phyloP scores from a whole-genome alignment of 1,140 invertebrate genomes.

The Daktulosphaira vitifoliae region DNA sequence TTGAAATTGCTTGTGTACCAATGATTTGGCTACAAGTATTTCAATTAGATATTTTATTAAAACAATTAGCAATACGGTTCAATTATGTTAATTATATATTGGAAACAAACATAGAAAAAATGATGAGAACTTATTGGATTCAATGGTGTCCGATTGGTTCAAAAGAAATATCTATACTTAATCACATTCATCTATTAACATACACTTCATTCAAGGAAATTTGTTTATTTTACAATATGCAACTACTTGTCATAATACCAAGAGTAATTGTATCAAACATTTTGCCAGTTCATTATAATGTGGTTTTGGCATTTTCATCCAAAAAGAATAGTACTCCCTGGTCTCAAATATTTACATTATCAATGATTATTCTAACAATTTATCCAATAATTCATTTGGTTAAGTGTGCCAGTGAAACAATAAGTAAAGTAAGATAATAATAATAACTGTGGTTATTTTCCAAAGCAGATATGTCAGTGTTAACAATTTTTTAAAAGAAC shows the following conservation, averaged over 20 bases:
- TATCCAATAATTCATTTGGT: conserved; percentile 31
- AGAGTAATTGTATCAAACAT: conserved; percentile 29
- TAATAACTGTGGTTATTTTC: too few relatives aligned
- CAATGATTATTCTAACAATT: conserved; percentile 12
- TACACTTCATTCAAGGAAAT: conserved; percentile 28
- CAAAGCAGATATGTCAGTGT: too few relatives aligned
- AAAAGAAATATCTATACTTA: conserved; percentile 20
- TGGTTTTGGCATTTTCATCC: conserved; percentile 13
- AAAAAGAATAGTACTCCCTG: conserved; percentile 15
- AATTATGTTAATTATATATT: conserved; percentile 22
- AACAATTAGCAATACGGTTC: conserved; percentile 25
- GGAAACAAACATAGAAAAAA: conserved; percentile 1
- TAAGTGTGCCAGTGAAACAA: conserved; percentile 12
- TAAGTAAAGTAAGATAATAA: conserved; percentile 21
- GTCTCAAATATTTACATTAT: conserved; percentile 32
- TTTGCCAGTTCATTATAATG: conserved; percentile 32
- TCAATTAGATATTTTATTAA: conserved; percentile 28
- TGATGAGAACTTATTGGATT: conserved; percentile 1
- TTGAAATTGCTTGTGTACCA: conserved; percentile 27
- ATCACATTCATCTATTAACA: conserved; percentile 16
- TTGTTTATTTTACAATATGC: conserved; percentile 22
- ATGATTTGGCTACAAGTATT: conserved; percentile 23
- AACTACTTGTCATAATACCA: conserved; percentile 26
- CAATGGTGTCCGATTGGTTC: conserved; percentile 2
- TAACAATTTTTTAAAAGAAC: too few relatives aligned